These are phyloP conservation scores for Lathamus discolor DNA, from an alignment of 2,113 vertebrate species.

Conservation along the genomic window DNA sequence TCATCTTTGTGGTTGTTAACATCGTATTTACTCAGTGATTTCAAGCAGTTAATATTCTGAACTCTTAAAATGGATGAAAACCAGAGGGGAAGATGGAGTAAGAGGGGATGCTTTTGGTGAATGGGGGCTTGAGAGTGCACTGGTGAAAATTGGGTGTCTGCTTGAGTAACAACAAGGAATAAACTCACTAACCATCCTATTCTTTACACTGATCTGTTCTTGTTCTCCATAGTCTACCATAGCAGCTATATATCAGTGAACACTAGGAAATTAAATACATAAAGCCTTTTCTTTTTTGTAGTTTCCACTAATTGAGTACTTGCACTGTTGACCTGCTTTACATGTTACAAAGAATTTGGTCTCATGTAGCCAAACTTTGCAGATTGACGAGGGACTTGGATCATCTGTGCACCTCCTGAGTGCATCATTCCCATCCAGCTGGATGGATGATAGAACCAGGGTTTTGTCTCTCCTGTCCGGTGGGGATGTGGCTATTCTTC, in stretches of 20 bases:
- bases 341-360: neutral
- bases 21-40: neutral
- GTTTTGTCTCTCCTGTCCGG: neutral
- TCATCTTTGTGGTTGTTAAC: neutral
- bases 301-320: neutral
- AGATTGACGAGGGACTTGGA: neutral
- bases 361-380: neutral
- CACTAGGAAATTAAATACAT: neutral
- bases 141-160: neutral
- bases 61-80: neutral
- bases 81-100: neutral
- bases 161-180: neutral
- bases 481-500: neutral
- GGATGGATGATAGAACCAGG: neutral
- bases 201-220: neutral
- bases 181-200: neutral
- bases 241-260: neutral
- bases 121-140: neutral
- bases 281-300: neutral
- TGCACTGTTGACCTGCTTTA: neutral
- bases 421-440: neutral
- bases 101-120: neutral
- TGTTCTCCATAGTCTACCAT: neutral
- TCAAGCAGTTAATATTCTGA: neutral
- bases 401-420: rapidly evolving